A percentile compares a stretch with the other conserved stretches of the same genome.
phyloP scores from a whole-genome alignment of 2,888 invertebrate species.

The Monopis laevigella region DNA sequence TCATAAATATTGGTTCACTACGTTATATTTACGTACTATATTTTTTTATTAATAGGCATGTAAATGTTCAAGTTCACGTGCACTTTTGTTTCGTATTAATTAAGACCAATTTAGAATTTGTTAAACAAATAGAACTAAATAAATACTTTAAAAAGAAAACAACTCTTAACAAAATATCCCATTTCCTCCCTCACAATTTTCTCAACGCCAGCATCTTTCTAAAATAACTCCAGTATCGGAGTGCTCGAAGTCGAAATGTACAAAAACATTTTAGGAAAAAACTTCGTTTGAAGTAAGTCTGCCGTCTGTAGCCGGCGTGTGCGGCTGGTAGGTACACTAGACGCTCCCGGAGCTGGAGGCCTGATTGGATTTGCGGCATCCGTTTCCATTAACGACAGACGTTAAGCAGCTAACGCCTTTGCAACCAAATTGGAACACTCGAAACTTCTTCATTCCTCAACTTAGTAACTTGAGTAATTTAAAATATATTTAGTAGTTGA shows the following conservation, averaged over 20 bases:
- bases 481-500: too few species aligned
- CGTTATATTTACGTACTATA: too few species aligned
- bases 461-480: conserved; percentile 3
- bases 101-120: too few species aligned
- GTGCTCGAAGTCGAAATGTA: conserved; percentile 9
- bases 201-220: conserved; percentile 2
- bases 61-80: too few species aligned
- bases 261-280: conserved; percentile 12
- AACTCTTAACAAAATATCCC: too few species aligned
- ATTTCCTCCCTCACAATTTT: conserved; percentile 6
- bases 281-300: conserved; percentile 9
- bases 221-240: conserved; percentile 9
- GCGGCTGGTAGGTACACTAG: conserved; percentile 15
- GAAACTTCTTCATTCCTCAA: conserved; percentile 10
- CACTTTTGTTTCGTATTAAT: too few species aligned
- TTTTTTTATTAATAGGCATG: too few species aligned
- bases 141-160: too few species aligned
- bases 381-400: conserved; percentile 46
- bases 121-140: too few species aligned
- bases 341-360: conserved; percentile 19
- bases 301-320: conserved; percentile 6
- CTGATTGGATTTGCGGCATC: conserved; percentile 45
- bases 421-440: conserved; percentile 14
- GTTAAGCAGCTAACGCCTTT: conserved; percentile 13
- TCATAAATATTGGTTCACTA: too few species aligned